These are phyloP conservation scores for Bruchidius siliquastri DNA, from an alignment of 2,888 invertebrate species.

Conservation along the genomic window DNA sequence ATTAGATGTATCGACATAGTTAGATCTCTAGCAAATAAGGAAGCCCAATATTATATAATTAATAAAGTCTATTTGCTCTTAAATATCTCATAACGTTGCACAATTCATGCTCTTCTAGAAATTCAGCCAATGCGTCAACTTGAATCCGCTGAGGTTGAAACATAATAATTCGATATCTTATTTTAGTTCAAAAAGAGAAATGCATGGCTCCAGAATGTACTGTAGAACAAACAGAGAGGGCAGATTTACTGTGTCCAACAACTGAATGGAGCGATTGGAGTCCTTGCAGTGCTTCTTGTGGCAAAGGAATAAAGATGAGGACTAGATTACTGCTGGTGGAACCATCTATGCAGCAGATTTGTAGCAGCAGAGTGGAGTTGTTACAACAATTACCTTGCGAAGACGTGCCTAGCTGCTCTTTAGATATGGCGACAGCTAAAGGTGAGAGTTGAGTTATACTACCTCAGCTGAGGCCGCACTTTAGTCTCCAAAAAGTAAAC, in stretches of 20 bases:
- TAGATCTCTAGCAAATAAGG: too few species aligned
- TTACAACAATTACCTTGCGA: slow-evolving; percentile 71
- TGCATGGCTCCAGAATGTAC: slow-evolving; percentile 63
- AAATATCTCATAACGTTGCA: too few species aligned
- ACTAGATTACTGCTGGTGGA: slow-evolving; percentile 68
- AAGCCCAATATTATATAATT: too few species aligned
- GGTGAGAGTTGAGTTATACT: too few species aligned
- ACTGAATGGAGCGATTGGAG: slow-evolving; percentile 91
- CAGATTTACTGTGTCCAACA: slow-evolving; percentile 69
- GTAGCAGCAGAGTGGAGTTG: slow-evolving; percentile 64
- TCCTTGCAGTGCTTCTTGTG: slow-evolving; percentile 85
- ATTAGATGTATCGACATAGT: too few species aligned
- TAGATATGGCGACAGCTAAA: slow-evolving; percentile 73
- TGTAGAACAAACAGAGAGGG: slow-evolving; percentile 48
- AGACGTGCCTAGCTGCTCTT: slow-evolving; percentile 62
- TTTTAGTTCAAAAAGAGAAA: slow-evolving; percentile 70
- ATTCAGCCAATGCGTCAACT: neutral
- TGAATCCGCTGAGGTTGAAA: too few species aligned
- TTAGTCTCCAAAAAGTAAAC: too few species aligned
- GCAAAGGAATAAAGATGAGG: slow-evolving; percentile 69
- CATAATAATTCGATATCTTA: slow-evolving; percentile 3
- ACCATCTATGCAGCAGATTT: slow-evolving; percentile 60
- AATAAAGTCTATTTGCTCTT: too few species aligned
- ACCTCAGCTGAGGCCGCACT: too few species aligned
- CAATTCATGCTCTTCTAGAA: too few species aligned